Conservation (phyloP, 2,888 invertebrate genomes). For the Loripinus fragilis region DNA sequence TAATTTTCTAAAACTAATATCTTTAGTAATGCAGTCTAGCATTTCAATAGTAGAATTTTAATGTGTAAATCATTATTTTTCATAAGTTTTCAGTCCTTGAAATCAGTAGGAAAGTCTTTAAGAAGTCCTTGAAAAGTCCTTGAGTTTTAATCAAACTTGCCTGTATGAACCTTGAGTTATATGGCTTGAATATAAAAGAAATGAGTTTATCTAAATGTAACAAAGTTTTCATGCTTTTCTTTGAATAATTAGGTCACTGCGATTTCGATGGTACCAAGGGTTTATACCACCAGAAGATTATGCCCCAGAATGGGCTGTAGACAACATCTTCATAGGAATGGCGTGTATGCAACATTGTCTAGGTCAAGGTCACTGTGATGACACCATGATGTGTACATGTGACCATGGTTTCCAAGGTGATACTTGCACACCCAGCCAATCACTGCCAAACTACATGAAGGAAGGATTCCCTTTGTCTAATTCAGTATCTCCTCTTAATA, state of each 20-base stretch:
- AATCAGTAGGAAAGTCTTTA: too few relatives aligned
- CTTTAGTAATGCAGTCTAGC: too few relatives aligned
- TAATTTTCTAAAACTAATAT: too few relatives aligned
- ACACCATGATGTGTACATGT: slow-evolving; percentile 61
- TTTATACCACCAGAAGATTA: slow-evolving; percentile 76
- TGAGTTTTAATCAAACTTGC: too few relatives aligned
- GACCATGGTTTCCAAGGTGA: slow-evolving; percentile 78
- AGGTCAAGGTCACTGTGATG: slow-evolving; percentile 81
- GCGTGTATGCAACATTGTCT: slow-evolving; percentile 82
- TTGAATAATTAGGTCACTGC: slow-evolving; percentile 69
- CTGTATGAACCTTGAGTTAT: too few relatives aligned
- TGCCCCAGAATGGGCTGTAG: slow-evolving; percentile 83
- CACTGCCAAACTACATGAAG: slow-evolving; percentile 77
- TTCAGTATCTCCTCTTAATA: slow-evolving; percentile 40
- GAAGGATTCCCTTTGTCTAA: slow-evolving; percentile 79
- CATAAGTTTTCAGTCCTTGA: too few relatives aligned
- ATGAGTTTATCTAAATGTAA: too few relatives aligned
- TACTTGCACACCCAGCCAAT: slow-evolving; percentile 65
- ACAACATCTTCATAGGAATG: slow-evolving; percentile 84
- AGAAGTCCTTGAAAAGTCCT: too few relatives aligned
- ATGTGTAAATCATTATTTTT: too few relatives aligned
- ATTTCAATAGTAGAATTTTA: too few relatives aligned
- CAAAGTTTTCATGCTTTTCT: not conserved
- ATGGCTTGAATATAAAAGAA: too few relatives aligned
- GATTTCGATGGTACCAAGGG: slow-evolving; percentile 84